Evolutionary conservation across 1,140 invertebrate genomes (phyloP).

Genomic region (Hetaerina americana): DNA sequence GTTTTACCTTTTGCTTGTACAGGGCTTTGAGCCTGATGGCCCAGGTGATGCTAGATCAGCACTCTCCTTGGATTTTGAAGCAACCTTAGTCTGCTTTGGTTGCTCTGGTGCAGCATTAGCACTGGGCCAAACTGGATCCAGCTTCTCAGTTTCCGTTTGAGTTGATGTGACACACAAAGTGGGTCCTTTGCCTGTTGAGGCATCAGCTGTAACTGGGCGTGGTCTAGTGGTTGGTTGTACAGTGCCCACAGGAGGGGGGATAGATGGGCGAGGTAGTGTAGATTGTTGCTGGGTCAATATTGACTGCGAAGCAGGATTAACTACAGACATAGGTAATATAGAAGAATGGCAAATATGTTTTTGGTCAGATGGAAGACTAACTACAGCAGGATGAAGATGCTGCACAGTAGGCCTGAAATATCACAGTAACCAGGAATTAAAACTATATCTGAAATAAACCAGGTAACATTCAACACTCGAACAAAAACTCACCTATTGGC

Average conservation of each 20-base stretch:
- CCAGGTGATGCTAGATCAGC: background rate
- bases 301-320: background rate
- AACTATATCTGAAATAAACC: too few relatives aligned
- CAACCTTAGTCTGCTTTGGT: background rate
- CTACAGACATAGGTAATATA: background rate
- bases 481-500: background rate
- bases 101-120: background rate
- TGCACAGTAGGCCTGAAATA: background rate
- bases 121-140: background rate
- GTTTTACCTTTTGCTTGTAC: background rate
- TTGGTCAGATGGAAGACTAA: background rate
- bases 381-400: background rate
- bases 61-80: background rate
- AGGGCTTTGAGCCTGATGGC: background rate
- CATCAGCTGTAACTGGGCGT: constrained; percentile 16
- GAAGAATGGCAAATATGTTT: background rate
- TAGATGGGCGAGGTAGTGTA: background rate
- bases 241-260: constrained; percentile 36
- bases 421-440: too few relatives aligned
- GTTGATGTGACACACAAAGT: constrained; percentile 15
- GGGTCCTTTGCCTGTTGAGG: too few relatives aligned
- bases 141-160: background rate
- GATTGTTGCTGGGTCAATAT: background rate
- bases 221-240: constrained; percentile 38
- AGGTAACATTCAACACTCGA: too few relatives aligned